Evolutionary conservation across 2,888 invertebrate species (phyloP).

Genomic region (Synanthedon tipuliformis): DNA sequence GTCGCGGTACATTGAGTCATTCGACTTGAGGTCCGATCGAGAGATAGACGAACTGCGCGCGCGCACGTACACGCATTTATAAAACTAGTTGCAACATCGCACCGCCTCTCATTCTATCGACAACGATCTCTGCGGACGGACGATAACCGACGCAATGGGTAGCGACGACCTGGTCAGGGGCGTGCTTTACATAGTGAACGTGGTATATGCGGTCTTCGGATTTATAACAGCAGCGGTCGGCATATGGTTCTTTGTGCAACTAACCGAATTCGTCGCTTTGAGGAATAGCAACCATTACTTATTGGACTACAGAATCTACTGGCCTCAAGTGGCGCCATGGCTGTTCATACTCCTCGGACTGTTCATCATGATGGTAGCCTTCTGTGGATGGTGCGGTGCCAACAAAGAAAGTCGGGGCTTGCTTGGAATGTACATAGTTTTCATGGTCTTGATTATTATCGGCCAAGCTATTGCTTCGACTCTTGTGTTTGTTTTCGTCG

Average conservation of each 20-base stretch:
- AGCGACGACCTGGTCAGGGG: conserved; percentile 55
- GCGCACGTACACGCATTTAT: conserved; percentile 35
- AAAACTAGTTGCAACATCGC: conserved; percentile 42
- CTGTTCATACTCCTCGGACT: conserved; percentile 54
- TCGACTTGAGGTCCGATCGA: neutral
- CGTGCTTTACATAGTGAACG: conserved; percentile 51
- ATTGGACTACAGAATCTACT: conserved; percentile 58
- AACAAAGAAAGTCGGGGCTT: conserved; percentile 50
- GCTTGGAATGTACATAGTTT: conserved; percentile 48
- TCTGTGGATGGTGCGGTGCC: conserved; percentile 59
- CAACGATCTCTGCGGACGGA: conserved; percentile 35
- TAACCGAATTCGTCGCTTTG: conserved; percentile 50
- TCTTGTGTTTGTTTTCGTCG: conserved; percentile 58
- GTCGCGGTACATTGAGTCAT: neutral
- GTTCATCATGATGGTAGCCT: conserved; percentile 49
- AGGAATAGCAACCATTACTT: conserved; percentile 60
- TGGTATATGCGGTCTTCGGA: conserved; percentile 57
- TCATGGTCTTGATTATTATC: conserved; percentile 44
- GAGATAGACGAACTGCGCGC: conserved; percentile 6
- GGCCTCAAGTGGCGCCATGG: conserved; percentile 66
- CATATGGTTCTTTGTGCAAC: conserved; percentile 63
- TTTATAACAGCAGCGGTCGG: conserved; percentile 54
- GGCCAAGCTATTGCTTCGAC: conserved; percentile 49
- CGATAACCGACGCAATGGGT: conserved; percentile 32
- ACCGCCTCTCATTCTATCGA: conserved; percentile 49